Evolutionary conservation across 2,888 invertebrate species (phyloP).

Genomic region (Pandemis corylana): DNA sequence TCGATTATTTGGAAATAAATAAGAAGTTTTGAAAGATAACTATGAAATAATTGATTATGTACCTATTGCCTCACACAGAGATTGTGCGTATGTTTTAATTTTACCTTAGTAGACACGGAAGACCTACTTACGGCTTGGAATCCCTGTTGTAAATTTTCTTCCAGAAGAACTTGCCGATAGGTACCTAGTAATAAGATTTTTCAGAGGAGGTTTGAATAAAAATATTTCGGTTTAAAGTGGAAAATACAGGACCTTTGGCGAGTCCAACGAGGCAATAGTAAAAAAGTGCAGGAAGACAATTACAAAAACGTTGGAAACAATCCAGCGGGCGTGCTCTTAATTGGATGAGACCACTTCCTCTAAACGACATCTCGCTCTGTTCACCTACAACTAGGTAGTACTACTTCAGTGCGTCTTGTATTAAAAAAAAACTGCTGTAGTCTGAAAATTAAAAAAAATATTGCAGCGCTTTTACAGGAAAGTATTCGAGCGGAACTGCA

Average conservation of each 20-base stretch:
- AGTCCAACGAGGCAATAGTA: constrained; percentile 58
- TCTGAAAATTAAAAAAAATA: not conserved
- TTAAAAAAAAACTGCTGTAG: not conserved
- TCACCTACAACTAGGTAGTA: constrained; percentile 18
- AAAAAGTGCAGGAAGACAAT: constrained; percentile 73
- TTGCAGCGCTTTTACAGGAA: not conserved
- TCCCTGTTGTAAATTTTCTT: not conserved
- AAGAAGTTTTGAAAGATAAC: no score
- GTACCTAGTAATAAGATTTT: not conserved
- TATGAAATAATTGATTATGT: no score
- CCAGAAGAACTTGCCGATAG: not conserved
- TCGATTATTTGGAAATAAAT: not conserved
- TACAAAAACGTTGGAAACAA: constrained; percentile 79
- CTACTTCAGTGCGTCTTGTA: constrained; percentile 7
- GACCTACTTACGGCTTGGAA: not conserved
- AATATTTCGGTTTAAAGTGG: constrained; percentile 46
- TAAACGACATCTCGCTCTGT: constrained; percentile 68
- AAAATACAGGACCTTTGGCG: constrained; percentile 53
- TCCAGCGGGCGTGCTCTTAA: constrained; percentile 79
- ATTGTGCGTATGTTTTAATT: no score
- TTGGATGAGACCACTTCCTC: constrained; percentile 82
- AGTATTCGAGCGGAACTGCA: not conserved
- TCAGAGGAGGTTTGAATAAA: not conserved
- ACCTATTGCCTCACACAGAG: no score
- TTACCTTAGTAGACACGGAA: no score